These are phyloP conservation scores for Brachylomia viminalis DNA, from an alignment of 2,888 invertebrate species.

Conservation along the genomic window DNA sequence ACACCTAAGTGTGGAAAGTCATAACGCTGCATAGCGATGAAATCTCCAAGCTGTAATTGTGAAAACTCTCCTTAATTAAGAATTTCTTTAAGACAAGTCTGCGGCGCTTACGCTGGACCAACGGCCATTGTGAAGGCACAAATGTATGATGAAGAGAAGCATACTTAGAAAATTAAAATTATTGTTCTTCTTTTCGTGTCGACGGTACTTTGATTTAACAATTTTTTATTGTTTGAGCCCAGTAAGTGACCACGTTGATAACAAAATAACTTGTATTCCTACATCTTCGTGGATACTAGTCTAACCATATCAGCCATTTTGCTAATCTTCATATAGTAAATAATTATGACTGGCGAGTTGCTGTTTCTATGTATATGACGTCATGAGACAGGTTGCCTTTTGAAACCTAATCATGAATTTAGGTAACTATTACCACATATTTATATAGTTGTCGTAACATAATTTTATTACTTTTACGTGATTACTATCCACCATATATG, in stretches of 20 bases:
- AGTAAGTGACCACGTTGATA: neutral
- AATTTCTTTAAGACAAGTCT: neutral
- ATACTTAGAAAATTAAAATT: neutral
- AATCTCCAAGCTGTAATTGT: neutral
- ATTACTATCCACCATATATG: constrained; percentile 76
- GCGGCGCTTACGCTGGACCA: neutral
- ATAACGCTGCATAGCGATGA: neutral
- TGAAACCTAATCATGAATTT: constrained; percentile 59
- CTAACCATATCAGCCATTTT: neutral
- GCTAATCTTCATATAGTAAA: neutral
- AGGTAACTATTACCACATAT: constrained; percentile 61
- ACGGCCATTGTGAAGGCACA: neutral
- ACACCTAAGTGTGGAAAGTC: neutral
- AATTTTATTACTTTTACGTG: constrained; percentile 70
- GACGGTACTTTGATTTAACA: neutral
- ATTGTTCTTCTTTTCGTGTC: neutral
- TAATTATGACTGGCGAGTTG: neutral
- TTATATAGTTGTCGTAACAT: constrained; percentile 64
- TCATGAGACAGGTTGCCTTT: constrained; percentile 50
- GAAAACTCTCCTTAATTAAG: neutral
- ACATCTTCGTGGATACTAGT: neutral
- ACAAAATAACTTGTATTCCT: neutral
- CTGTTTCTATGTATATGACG: constrained; percentile 24
- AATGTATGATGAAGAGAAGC: neutral
- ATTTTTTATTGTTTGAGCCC: neutral